Percentiles rank a stretch among this genome's conserved stretches.
Evolutionary conservation across 2,888 invertebrate genomes (phyloP).

Genomic region (Priapulus caudatus): DNA sequence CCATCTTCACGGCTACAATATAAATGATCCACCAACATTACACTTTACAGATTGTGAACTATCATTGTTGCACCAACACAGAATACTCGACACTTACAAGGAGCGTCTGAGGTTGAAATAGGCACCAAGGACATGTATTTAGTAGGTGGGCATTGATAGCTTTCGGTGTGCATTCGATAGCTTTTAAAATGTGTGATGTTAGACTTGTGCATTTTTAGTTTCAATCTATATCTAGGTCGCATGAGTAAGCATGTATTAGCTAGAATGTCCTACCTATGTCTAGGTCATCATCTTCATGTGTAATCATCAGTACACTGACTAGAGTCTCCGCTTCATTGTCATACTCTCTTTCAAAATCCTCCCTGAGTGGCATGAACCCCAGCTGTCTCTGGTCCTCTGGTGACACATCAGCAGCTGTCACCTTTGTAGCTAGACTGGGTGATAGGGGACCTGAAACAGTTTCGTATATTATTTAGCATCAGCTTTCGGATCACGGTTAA

Average conservation of each 20-base stretch:
- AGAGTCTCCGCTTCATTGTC: slow-evolving; percentile 80
- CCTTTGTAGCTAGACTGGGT: slow-evolving; percentile 54
- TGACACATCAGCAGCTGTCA: slow-evolving; percentile 64
- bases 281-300: slow-evolving; percentile 62
- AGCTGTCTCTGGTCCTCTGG: slow-evolving; percentile 73
- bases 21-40: slow-evolving; percentile 13
- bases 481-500: too few species aligned
- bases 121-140: neutral
- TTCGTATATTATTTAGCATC: too few species aligned
- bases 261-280: slow-evolving; percentile 68
- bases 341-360: slow-evolving; percentile 91
- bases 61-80: too few species aligned
- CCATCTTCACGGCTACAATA: slow-evolving; percentile 61
- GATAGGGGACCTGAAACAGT: slow-evolving; percentile 48
- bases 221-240: too few species aligned
- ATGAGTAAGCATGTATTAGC: too few species aligned
- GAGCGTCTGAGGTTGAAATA: too few species aligned
- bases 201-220: too few species aligned
- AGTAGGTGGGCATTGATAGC: too few species aligned
- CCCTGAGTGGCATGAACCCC: slow-evolving; percentile 86
- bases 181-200: too few species aligned
- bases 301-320: slow-evolving; percentile 68
- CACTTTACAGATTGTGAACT: too few species aligned
- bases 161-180: too few species aligned
- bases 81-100: too few species aligned